These are phyloP conservation scores for Epinephelus cyanopodus DNA, from an alignment of 2,113 vertebrate species.

Conservation along the genomic window DNA sequence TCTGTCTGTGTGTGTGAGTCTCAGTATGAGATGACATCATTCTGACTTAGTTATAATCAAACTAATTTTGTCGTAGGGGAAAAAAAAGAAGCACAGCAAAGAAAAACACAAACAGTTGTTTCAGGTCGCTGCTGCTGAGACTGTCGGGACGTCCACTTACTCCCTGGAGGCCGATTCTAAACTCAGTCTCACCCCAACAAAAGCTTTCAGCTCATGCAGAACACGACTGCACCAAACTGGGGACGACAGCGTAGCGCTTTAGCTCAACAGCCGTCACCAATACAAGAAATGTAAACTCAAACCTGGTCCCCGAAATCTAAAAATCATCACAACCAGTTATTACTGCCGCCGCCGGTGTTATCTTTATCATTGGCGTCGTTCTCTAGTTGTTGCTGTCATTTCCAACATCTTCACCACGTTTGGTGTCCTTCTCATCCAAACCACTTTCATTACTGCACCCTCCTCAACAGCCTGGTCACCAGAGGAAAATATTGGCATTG, in stretches of 20 bases:
- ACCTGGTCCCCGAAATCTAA: neutral
- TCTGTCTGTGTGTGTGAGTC: slow-evolving; percentile 4
- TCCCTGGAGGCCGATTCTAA: slow-evolving; percentile 34
- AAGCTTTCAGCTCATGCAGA: neutral
- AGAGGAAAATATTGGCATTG: too few species aligned
- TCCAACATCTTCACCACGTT: neutral
- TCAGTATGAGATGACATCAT: slow-evolving; percentile 66
- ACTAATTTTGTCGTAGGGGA: slow-evolving; percentile 37
- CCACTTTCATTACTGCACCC: neutral
- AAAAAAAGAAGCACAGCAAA: neutral
- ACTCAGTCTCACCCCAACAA: slow-evolving; percentile 41
- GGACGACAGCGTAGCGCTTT: neutral
- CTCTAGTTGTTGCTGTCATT: neutral
- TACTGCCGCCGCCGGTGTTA: neutral
- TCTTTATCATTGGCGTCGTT: neutral
- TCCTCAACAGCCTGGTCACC: neutral
- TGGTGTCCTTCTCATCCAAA: neutral
- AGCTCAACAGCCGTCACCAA: neutral
- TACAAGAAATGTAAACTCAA: neutral
- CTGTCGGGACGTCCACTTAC: neutral
- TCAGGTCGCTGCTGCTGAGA: slow-evolving; percentile 22
- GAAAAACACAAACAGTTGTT: slow-evolving; percentile 47
- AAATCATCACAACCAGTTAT: neutral
- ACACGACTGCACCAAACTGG: neutral
- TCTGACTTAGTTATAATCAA: slow-evolving; percentile 58